Conservation (phyloP, 2,888 invertebrate species). For the Callosobruchus maculatus region DNA sequence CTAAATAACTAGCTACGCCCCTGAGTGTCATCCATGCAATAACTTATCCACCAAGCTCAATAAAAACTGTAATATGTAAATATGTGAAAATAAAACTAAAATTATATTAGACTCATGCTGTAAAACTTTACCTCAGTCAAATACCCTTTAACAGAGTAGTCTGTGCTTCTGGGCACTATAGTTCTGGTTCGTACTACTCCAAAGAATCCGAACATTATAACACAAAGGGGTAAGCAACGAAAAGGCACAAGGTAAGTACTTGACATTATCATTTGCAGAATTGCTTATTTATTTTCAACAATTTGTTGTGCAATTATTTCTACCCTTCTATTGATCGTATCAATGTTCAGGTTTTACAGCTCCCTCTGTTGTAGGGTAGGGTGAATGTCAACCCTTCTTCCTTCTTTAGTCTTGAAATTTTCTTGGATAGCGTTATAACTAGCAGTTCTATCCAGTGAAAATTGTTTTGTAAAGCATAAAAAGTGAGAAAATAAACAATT, state of each 20-base stretch:
- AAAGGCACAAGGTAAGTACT: neutral
- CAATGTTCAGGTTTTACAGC: neutral
- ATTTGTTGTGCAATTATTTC: neutral
- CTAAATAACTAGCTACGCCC: neutral
- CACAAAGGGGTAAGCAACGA: neutral
- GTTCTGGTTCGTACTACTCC: slow-evolving; percentile 16
- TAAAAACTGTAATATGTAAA: neutral
- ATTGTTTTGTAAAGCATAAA: no score
- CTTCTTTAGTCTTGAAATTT: neutral
- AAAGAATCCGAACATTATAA: neutral
- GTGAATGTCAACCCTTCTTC: neutral
- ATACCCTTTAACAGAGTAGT: slow-evolving; percentile 77
- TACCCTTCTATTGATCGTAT: neutral
- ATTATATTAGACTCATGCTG: no score
- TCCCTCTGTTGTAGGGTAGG: neutral
- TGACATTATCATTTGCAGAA: neutral
- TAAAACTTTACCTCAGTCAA: slow-evolving; percentile 67
- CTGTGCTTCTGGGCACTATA: slow-evolving; percentile 64
- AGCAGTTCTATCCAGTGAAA: no score
- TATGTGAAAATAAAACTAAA: no score
- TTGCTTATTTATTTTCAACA: neutral
- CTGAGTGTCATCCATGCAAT: neutral
- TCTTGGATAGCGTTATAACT: neutral
- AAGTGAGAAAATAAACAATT: no score
- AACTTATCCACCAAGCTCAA: slow-evolving; percentile 7